phyloP scores from a whole-genome alignment of 2,888 invertebrate genomes.

The Diploptera punctata region DNA sequence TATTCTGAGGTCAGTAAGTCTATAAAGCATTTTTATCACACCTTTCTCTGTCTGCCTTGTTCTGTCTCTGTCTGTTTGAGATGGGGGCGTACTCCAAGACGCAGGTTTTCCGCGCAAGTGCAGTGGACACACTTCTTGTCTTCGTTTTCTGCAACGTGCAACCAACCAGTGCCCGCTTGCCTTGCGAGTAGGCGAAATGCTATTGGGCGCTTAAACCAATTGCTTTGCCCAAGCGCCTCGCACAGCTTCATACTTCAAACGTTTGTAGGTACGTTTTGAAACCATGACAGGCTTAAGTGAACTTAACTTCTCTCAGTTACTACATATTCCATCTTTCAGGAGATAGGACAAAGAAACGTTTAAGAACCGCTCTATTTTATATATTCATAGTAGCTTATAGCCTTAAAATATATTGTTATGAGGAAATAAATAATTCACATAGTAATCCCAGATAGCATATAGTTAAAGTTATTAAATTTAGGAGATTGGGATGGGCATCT shows the following conservation, averaged over 20 bases:
- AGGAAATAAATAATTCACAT: too few relatives aligned
- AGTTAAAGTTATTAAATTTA: too few relatives aligned
- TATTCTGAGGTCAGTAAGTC: constrained; percentile 17
- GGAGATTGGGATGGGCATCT: too few relatives aligned
- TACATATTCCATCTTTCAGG: too few relatives aligned
- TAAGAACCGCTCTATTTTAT: too few relatives aligned
- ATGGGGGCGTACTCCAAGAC: constrained; percentile 25
- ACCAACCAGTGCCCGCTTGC: constrained; percentile 23
- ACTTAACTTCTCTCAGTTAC: too few relatives aligned
- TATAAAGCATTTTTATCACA: constrained; percentile 27
- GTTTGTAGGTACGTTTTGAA: not conserved
- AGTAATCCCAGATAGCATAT: too few relatives aligned
- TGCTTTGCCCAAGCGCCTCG: constrained; percentile 26
- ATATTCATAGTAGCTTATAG: too few relatives aligned
- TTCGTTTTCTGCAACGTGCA: constrained; percentile 30
- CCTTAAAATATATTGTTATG: too few relatives aligned
- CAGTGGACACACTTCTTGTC: constrained; percentile 1
- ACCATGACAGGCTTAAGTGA: constrained; percentile 20
- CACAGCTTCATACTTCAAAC: not conserved
- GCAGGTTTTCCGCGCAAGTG: not conserved
- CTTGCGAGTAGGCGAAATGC: constrained; percentile 23
- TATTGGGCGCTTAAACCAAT: constrained; percentile 26
- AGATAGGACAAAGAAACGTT: too few relatives aligned
- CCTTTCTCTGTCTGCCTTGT: not conserved
- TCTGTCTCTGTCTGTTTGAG: constrained; percentile 12